These are phyloP conservation scores for Nesospiza acunhae DNA, from an alignment of 2,113 vertebrate genomes.

Conservation along the genomic window DNA sequence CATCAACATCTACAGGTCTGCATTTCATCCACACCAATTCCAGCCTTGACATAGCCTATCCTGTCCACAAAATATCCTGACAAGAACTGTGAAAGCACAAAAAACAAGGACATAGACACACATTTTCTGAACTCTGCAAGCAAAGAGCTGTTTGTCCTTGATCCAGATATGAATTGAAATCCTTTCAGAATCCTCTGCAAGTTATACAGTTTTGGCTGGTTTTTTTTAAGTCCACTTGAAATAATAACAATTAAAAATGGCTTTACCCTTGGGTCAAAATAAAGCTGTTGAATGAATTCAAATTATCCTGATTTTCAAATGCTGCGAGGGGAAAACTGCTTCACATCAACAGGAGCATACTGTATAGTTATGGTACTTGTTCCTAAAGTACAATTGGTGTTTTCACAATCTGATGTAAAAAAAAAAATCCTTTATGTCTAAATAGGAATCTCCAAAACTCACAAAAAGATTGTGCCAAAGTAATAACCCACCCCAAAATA, in stretches of 20 bases:
- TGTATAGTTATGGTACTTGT: background rate
- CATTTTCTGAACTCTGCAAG: background rate
- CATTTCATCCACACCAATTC: background rate
- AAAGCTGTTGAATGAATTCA: background rate
- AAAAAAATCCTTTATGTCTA: background rate
- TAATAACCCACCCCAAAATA: background rate
- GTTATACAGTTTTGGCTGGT: background rate
- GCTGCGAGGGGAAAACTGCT: background rate
- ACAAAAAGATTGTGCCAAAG: background rate
- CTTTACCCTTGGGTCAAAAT: background rate
- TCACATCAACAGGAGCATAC: background rate
- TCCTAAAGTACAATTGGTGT: background rate
- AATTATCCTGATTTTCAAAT: background rate
- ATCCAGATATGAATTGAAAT: background rate
- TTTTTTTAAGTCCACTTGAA: background rate
- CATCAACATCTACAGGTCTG: rapidly evolving
- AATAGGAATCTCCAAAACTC: background rate
- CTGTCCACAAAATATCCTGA: background rate
- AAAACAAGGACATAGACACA: background rate
- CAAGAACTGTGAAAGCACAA: background rate
- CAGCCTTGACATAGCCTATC: background rate
- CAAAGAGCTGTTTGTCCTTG: background rate
- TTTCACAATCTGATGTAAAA: background rate
- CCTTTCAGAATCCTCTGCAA: background rate
- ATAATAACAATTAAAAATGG: background rate